phyloP scores from a whole-genome alignment of 2,797 vertebrate genomes.

The Myiotriccus ornatus region DNA sequence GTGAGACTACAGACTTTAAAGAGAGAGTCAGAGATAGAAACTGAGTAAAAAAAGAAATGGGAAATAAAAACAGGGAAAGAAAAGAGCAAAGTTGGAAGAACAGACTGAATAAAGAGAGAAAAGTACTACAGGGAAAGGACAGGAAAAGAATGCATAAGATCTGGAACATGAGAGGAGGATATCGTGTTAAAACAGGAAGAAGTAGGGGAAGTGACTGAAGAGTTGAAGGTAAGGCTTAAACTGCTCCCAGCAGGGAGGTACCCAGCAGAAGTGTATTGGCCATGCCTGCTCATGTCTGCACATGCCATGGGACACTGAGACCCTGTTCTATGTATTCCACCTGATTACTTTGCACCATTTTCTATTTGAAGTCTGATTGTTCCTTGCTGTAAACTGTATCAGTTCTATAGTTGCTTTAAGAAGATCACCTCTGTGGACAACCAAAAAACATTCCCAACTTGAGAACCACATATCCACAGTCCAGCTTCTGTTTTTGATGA shows the following conservation, averaged over 20 bases:
- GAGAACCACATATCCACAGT: neutral
- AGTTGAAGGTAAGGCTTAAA: neutral
- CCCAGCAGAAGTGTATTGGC: accelerated
- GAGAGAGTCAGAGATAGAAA: neutral
- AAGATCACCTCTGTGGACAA: neutral
- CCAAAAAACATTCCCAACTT: neutral
- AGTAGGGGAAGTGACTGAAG: neutral
- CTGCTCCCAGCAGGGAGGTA: neutral
- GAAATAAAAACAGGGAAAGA: neutral
- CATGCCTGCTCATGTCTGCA: neutral
- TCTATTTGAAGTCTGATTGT: neutral
- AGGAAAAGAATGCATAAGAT: neutral
- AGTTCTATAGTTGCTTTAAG: neutral
- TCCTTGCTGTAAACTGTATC: neutral
- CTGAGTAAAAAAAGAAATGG: neutral
- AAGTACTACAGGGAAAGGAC: neutral
- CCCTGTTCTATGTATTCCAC: neutral
- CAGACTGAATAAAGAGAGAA: neutral
- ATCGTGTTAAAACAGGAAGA: neutral
- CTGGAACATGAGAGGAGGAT: neutral
- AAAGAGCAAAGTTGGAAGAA: neutral
- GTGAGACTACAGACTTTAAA: neutral
- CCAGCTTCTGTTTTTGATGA: neutral
- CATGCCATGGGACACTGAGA: neutral
- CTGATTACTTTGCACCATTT: neutral